These are phyloP conservation scores for Ypsolopha scabrella DNA, from an alignment of 2,888 invertebrate species.

Conservation along the genomic window DNA sequence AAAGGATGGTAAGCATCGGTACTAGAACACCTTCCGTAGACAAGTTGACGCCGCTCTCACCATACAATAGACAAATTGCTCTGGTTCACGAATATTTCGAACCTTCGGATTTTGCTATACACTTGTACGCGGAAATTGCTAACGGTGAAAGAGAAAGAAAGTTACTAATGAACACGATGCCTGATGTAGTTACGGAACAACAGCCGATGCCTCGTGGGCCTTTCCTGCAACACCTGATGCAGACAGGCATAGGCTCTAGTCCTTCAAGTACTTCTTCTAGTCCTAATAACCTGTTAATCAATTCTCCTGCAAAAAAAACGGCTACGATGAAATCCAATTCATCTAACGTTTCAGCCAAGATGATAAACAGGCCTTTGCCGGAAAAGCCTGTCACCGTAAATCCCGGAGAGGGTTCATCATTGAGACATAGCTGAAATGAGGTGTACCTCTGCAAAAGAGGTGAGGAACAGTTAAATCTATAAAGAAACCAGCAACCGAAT, in stretches of 20 bases:
- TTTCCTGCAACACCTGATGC: slow-evolving; percentile 59
- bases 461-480: no score
- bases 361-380: slow-evolving; percentile 78
- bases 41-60: slow-evolving; percentile 61
- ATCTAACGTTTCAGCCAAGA: slow-evolving; percentile 63
- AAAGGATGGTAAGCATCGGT: slow-evolving; percentile 64
- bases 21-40: slow-evolving; percentile 72
- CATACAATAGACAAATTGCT: slow-evolving; percentile 52
- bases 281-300: slow-evolving; percentile 18
- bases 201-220: slow-evolving; percentile 56
- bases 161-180: slow-evolving; percentile 38
- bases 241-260: slow-evolving; percentile 15
- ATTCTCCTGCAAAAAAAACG: no score
- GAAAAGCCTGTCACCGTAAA: slow-evolving; percentile 65
- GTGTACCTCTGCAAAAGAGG: no score
- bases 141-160: slow-evolving; percentile 51
- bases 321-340: slow-evolving; percentile 4
- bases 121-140: slow-evolving; percentile 74
- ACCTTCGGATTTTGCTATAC: slow-evolving; percentile 65
- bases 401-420: slow-evolving; percentile 55
- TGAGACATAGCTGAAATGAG: background rate
- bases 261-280: slow-evolving; percentile 21
- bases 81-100: slow-evolving; percentile 63
- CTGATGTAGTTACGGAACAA: slow-evolving; percentile 54
- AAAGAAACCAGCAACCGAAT: no score